Base-by-base conservation (phyloP, 2,113 vertebrate species). In the Hypocryptadius cinnamomeus region DNA sequence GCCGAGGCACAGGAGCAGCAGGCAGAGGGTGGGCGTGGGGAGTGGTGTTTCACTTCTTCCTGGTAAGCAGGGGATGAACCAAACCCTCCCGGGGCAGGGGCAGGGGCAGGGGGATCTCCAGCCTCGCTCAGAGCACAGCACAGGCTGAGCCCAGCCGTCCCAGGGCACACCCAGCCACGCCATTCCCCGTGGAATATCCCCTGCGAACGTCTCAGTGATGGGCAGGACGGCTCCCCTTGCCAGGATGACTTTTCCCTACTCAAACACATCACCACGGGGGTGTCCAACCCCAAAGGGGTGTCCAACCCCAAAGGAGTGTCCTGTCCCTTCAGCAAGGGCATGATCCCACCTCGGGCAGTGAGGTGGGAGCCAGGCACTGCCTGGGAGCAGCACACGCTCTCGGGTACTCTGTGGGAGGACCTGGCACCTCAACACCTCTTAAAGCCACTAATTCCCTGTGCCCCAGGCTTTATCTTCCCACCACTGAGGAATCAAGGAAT, bases 1-100 rank as follows among this genome's bases (percentile, higher is more conserved):
- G 63, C 48, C 88, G 40, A 2, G 79, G 40, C 13, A 0, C 5
- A 0, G 0, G 5, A 39, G 95, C 97, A 56, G 98, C 96, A 3
- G 98, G 97, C 39, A 96, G 97, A 83, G 98, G 98, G 5, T 98
- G 98, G 98, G 98, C 98, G 28, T 99, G 99, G 98, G 98, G 98
- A 98, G 98, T 98, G n/a, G 98, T 99, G 78, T n/a, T 99, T 5
- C 99, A 99, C 93, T 99, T 98, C 95, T 99, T 99, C 92, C 96
- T 99, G 98, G 99, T 99, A 97, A 93, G 96, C 73, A 6, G 59
- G 33, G 70, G 4, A 8, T 0, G 17, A 13, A 10, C 13, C 2
- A 0, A 28, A 20, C 12, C 65, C 19, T 33, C n/a, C n/a, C 1
- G 21, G 11, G 15, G 31, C 44, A 11, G 81, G 28, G 50, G 23